These are phyloP conservation scores for Glaucomys volans DNA, from an alignment of 2,113 vertebrate species.

Conservation along the genomic window DNA sequence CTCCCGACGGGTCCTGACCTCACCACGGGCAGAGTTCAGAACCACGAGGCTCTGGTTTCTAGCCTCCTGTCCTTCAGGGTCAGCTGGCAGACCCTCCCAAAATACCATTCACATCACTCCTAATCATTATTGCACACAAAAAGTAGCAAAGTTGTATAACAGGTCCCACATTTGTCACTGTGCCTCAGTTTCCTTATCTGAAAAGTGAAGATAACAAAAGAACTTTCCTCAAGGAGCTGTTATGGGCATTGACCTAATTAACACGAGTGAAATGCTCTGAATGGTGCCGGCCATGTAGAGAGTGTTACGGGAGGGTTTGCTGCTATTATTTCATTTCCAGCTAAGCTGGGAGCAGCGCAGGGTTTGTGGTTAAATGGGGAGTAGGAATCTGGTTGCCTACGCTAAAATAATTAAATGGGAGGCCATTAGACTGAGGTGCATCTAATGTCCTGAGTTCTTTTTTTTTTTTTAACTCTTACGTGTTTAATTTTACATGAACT, in stretches of 20 bases:
- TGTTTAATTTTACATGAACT: not conserved
- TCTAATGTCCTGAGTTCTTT: not conserved
- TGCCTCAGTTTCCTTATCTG: not conserved
- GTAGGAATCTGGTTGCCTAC: not conserved
- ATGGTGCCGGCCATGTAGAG: not conserved
- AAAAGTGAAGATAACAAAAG: not conserved
- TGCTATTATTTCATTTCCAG: not conserved
- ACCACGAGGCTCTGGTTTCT: not conserved
- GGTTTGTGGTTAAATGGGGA: not conserved
- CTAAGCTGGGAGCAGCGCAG: not conserved
- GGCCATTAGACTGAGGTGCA: not conserved
- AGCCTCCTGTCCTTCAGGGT: not conserved
- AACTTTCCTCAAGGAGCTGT: not conserved
- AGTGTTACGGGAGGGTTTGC: not conserved
- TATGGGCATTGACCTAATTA: not conserved
- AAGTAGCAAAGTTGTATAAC: not conserved
- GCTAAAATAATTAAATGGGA: conserved; percentile 5
- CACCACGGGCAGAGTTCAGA: not conserved
- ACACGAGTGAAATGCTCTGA: not conserved
- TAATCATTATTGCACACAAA: not conserved
- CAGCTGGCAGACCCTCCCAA: not conserved
- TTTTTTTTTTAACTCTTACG: not conserved
- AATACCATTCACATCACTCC: not conserved
- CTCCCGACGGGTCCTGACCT: not conserved
- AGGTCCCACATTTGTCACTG: not conserved